Conservation (phyloP, 1,140 invertebrate species). For the Belonocnema kinseyi region DNA sequence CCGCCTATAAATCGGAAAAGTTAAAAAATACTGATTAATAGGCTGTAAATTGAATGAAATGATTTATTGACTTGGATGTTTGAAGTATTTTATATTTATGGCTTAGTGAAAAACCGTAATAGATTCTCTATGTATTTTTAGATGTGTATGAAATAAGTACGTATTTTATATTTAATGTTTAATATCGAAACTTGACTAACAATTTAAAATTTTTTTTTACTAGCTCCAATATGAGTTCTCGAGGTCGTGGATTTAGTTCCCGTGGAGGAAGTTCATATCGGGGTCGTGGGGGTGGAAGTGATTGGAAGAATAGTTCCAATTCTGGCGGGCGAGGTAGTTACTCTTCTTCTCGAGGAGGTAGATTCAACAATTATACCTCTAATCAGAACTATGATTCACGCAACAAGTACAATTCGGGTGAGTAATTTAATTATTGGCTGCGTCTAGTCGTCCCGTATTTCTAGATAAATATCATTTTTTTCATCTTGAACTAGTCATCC, state of each 20-base stretch:
- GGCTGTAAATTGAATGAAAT: too few relatives aligned
- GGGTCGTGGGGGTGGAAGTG: slow-evolving; percentile 63
- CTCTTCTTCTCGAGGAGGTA: slow-evolving; percentile 65
- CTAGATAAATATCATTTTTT: too few relatives aligned
- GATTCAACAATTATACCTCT: slow-evolving; percentile 64
- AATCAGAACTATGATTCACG: slow-evolving; percentile 67
- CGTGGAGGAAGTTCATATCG: slow-evolving; percentile 67
- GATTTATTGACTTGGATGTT: too few relatives aligned
- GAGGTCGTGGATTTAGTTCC: slow-evolving; percentile 70
- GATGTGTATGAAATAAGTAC: too few relatives aligned
- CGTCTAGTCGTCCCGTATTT: too few relatives aligned
- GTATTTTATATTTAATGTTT: background rate
- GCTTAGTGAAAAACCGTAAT: too few relatives aligned
- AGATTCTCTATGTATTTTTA: background rate
- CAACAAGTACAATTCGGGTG: slow-evolving; percentile 69
- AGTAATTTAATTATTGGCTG: slow-evolving; percentile 42
- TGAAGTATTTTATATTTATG: too few relatives aligned
- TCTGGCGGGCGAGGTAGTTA: slow-evolving; percentile 63
- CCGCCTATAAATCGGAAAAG: background rate
- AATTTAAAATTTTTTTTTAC: slow-evolving; percentile 32
- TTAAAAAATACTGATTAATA: background rate
- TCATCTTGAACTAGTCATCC: too few relatives aligned
- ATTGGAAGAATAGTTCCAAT: slow-evolving; percentile 58
- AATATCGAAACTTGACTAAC: background rate
- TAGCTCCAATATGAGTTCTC: slow-evolving; percentile 67